These are phyloP conservation scores for Atta cephalotes DNA, from an alignment of 1,140 invertebrate species.

Conservation along the genomic window DNA sequence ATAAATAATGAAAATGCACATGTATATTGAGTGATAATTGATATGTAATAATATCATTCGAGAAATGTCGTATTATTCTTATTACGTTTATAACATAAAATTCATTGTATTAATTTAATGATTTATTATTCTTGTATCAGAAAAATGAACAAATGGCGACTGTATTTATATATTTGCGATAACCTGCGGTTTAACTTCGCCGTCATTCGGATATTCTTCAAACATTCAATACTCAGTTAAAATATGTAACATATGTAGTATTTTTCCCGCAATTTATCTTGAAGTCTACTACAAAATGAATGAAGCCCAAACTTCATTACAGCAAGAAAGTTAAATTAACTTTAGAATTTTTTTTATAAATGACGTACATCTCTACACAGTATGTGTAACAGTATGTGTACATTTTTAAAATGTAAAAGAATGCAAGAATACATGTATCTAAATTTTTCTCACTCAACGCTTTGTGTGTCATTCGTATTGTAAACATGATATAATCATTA, in stretches of 20 bases:
- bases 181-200: not conserved
- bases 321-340: not conserved
- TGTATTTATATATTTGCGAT: constrained; percentile 26
- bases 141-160: not conserved
- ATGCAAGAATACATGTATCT: not conserved
- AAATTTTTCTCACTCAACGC: not conserved
- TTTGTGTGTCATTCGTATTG: constrained; percentile 8
- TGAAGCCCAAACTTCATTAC: not conserved
- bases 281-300: not conserved
- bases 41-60: not conserved
- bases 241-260: not conserved
- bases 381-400: not conserved
- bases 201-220: not conserved
- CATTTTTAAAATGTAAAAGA: not conserved
- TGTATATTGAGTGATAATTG: not conserved
- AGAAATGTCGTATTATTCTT: not conserved
- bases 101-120: not conserved
- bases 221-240: not conserved
- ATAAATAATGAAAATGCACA: not conserved
- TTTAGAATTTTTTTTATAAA: not conserved
- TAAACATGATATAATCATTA: constrained; percentile 29
- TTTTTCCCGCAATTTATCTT: not conserved
- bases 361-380: not conserved
- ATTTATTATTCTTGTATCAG: not conserved
- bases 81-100: not conserved